phyloP scores from a whole-genome alignment of 2,888 invertebrate genomes.

The Ornithoptera alexandrae region DNA sequence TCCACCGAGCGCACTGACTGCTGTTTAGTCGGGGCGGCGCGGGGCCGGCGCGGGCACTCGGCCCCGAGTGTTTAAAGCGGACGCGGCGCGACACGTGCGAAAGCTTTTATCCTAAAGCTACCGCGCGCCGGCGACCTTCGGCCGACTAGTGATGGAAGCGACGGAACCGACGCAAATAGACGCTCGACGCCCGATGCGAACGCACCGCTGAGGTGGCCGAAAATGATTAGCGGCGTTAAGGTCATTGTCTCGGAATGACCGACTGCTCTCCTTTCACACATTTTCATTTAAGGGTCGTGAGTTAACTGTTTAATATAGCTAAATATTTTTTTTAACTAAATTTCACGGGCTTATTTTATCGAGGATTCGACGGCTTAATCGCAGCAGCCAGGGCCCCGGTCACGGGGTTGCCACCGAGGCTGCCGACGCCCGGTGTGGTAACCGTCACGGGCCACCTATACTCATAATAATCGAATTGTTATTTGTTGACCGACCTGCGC shows the following conservation, averaged over 20 bases:
- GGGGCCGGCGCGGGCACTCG: constrained; percentile 40
- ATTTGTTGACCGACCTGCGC: too few relatives aligned
- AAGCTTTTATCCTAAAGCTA: constrained; percentile 55
- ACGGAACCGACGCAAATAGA: constrained; percentile 28
- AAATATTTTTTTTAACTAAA: too few relatives aligned
- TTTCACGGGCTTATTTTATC: too few relatives aligned
- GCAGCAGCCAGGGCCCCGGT: too few relatives aligned
- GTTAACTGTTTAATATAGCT: too few relatives aligned
- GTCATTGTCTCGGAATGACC: constrained; percentile 25
- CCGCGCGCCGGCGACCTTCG: constrained; percentile 25
- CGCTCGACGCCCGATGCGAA: constrained; percentile 6
- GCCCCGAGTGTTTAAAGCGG: constrained; percentile 47
- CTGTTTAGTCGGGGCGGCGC: constrained; percentile 34
- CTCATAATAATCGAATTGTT: too few relatives aligned
- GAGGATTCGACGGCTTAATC: too few relatives aligned
- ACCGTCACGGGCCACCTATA: too few relatives aligned
- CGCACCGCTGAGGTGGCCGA: constrained; percentile 20
- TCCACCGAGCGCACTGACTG: constrained; percentile 23
- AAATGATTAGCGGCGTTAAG: constrained; percentile 24
- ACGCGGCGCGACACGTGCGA: constrained; percentile 48
- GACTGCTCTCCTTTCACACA: too few relatives aligned
- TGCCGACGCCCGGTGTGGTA: too few relatives aligned
- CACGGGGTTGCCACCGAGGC: too few relatives aligned
- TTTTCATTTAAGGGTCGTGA: too few relatives aligned
- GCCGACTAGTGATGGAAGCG: constrained; percentile 24